Conservation (phyloP, 2,113 vertebrate species). For the Microtus richardsoni region DNA sequence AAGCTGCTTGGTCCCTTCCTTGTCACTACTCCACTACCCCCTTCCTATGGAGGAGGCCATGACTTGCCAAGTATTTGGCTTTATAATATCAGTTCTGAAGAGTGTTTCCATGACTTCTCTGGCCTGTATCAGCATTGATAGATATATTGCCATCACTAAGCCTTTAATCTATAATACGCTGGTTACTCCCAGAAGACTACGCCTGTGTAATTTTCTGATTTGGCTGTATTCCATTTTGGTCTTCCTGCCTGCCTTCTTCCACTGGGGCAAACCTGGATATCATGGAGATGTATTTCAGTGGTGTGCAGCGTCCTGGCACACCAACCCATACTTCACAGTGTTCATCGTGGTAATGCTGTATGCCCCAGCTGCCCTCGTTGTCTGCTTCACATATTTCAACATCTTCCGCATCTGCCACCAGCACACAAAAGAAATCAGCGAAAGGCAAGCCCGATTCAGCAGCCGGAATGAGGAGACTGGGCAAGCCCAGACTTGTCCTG, state of each 20-base stretch:
- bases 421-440: slow-evolving; percentile 96
- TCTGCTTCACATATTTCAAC: slow-evolving; percentile 98
- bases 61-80: slow-evolving; percentile 96
- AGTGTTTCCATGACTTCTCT: slow-evolving; percentile 97
- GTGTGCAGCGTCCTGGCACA: slow-evolving; percentile 94
- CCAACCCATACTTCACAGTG: slow-evolving; percentile 93
- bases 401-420: slow-evolving; percentile 99
- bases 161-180: slow-evolving; percentile 95
- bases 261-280: slow-evolving; percentile 98
- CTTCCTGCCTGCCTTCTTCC: slow-evolving; percentile 96
- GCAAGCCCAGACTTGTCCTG: slow-evolving; percentile 90
- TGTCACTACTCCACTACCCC: slow-evolving; percentile 94
- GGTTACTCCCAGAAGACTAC: slow-evolving; percentile 95
- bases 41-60: slow-evolving; percentile 92
- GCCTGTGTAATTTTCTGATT: slow-evolving; percentile 94
- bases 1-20: slow-evolving; percentile 97
- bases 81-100: slow-evolving; percentile 97
- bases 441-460: slow-evolving; percentile 95
- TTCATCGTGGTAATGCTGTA: slow-evolving; percentile 96
- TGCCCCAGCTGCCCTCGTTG: slow-evolving; percentile 93
- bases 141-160: slow-evolving; percentile 96
- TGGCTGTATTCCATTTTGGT: slow-evolving; percentile 97
- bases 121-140: slow-evolving; percentile 97
- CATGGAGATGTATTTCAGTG: slow-evolving; percentile 97
- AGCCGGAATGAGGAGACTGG: slow-evolving; percentile 88